phyloP scores from a whole-genome alignment of 2,797 vertebrate genomes.

The Mormyrus hasselquistii region DNA sequence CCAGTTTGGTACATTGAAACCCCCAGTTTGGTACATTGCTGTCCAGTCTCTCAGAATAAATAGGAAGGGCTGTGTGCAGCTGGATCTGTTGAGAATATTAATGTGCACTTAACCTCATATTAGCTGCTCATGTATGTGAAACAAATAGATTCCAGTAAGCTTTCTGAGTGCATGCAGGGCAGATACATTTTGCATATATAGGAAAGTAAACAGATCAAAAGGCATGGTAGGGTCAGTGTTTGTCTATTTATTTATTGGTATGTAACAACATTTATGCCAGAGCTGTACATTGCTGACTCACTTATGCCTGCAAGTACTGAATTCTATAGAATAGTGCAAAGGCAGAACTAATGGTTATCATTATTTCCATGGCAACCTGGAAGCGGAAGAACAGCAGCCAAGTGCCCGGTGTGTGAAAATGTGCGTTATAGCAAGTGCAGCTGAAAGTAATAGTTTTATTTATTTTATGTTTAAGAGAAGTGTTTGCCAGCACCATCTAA shows the following conservation, averaged over 20 bases:
- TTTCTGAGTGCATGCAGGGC: background rate
- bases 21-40: background rate
- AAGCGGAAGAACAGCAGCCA: background rate
- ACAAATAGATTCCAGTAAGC: background rate
- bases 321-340: conserved; percentile 25
- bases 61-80: background rate
- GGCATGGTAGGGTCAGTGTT: background rate
- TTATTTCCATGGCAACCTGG: conserved; percentile 13
- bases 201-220: background rate
- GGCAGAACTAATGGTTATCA: conserved; percentile 20
- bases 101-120: background rate
- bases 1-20: background rate
- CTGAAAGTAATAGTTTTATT: conserved; percentile 33
- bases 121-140: background rate
- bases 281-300: background rate
- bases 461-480: conserved; percentile 38
- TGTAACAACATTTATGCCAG: background rate
- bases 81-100: background rate
- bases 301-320: conserved; percentile 18
- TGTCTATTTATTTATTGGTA: background rate
- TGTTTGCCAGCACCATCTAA: conserved; percentile 24
- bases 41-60: background rate
- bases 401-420: background rate
- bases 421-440: conserved; percentile 32
- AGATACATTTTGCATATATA: background rate